Evolutionary conservation across 2,888 invertebrate species (phyloP).

Genomic region (Drosophila eohydei): DNA sequence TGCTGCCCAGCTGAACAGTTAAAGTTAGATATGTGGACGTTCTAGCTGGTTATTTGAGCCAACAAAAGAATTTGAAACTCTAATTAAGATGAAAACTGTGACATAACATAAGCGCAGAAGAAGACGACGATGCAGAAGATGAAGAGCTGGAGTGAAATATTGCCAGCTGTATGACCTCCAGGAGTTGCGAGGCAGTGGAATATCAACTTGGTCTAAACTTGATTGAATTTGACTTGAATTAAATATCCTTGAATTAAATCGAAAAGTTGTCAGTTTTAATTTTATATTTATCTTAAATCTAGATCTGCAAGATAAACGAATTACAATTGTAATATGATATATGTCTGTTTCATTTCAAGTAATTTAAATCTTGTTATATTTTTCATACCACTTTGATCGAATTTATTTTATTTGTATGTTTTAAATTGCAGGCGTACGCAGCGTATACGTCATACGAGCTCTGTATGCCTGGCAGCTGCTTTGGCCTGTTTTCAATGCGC

Average conservation of each 20-base stretch:
- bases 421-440: slow-evolving; percentile 30
- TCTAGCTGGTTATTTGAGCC: slow-evolving; percentile 28
- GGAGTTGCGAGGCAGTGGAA: not conserved
- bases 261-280: no score
- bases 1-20: slow-evolving; percentile 1
- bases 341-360: not conserved
- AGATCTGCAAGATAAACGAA: no score
- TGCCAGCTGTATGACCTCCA: slow-evolving; percentile 5
- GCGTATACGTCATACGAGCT: slow-evolving; percentile 51
- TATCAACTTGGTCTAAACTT: not conserved
- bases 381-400: not conserved
- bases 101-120: slow-evolving; percentile 19
- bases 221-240: not conserved
- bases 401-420: not conserved
- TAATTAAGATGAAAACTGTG: slow-evolving; percentile 65
- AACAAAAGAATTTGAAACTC: slow-evolving; percentile 65
- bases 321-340: no score
- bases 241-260: not conserved
- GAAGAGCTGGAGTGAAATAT: slow-evolving; percentile 8
- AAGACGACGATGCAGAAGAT: not conserved
- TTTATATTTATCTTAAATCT: no score
- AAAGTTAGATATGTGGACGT: slow-evolving; percentile 32
- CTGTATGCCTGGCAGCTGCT: slow-evolving; percentile 13
- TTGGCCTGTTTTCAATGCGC: not conserved
- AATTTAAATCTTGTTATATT: not conserved